Conservation (phyloP, 2,888 invertebrate species). For the Lottia gigantea region DNA sequence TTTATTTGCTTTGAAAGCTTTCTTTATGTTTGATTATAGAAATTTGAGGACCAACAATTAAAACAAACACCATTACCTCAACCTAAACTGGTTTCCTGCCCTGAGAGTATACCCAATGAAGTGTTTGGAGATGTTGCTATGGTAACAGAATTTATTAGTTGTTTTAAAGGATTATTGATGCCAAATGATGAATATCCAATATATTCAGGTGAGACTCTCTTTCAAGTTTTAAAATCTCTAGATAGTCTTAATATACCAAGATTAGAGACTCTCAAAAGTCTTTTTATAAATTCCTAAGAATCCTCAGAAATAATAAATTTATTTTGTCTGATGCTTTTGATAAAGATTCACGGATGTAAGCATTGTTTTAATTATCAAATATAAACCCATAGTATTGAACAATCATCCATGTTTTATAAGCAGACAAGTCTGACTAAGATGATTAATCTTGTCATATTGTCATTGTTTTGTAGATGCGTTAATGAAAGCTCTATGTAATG, state of each 20-base stretch:
- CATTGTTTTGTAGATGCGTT: conserved; percentile 48
- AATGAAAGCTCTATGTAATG: conserved; percentile 57
- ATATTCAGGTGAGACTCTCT: conserved; percentile 49
- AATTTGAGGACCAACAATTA: conserved; percentile 60
- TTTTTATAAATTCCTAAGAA: too few relatives aligned
- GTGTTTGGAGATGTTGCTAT: conserved; percentile 68
- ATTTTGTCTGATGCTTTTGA: too few relatives aligned
- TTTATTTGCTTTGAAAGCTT: too few relatives aligned
- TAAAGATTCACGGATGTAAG: too few relatives aligned
- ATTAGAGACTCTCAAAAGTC: too few relatives aligned
- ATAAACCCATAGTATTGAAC: too few relatives aligned
- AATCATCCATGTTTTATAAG: too few relatives aligned
- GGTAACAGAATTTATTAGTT: conserved; percentile 67
- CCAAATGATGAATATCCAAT: conserved; percentile 61
- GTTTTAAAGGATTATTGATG: conserved; percentile 64
- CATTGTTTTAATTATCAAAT: too few relatives aligned
- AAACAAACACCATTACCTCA: conserved; percentile 56
- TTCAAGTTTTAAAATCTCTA: too few relatives aligned
- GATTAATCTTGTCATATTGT: neutral
- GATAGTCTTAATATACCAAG: too few relatives aligned
- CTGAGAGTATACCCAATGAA: conserved; percentile 66
- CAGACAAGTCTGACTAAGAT: too few relatives aligned
- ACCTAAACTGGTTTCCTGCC: conserved; percentile 62
- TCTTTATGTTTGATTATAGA: conserved; percentile 30
- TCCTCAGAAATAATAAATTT: too few relatives aligned